Evolutionary conservation across 2,888 invertebrate genomes (phyloP).

Genomic region (Tetheella fluctuosa): DNA sequence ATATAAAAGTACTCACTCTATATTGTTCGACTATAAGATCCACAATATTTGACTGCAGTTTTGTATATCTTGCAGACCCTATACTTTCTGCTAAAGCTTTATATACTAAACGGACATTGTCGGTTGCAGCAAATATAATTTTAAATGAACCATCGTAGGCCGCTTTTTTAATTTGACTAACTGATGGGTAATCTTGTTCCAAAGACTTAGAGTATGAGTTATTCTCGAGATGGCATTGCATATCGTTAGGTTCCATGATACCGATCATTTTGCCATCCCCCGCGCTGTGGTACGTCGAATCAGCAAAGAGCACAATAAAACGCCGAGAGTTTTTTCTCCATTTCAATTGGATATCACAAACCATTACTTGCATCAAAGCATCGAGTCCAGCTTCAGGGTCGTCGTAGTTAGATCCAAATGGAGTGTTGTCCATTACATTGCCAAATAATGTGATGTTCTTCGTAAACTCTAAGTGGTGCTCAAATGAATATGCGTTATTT

Average conservation of each 20-base stretch:
- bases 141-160: conserved; percentile 88
- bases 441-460: conserved; percentile 76
- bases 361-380: conserved; percentile 93
- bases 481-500: conserved; percentile 80
- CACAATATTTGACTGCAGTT: conserved; percentile 26
- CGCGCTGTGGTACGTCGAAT: conserved; percentile 91
- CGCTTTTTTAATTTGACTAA: conserved; percentile 86
- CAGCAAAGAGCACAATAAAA: conserved; percentile 91
- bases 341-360: conserved; percentile 86
- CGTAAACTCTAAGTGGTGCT: conserved; percentile 88
- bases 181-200: conserved; percentile 90
- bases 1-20: background rate
- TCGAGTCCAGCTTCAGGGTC: conserved; percentile 93
- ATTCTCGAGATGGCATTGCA: conserved; percentile 85
- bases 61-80: conserved; percentile 86
- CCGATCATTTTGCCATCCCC: conserved; percentile 92
- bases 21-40: conserved; percentile 4
- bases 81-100: conserved; percentile 84
- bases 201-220: conserved; percentile 81
- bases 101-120: conserved; percentile 69
- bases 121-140: conserved; percentile 90
- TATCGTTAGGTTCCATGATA: conserved; percentile 88
- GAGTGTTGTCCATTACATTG: conserved; percentile 19
- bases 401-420: conserved; percentile 84
- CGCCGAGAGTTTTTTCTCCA: conserved; percentile 90